These are phyloP conservation scores for Irena cyanogastra DNA, from an alignment of 2,113 vertebrate species.

Conservation along the genomic window DNA sequence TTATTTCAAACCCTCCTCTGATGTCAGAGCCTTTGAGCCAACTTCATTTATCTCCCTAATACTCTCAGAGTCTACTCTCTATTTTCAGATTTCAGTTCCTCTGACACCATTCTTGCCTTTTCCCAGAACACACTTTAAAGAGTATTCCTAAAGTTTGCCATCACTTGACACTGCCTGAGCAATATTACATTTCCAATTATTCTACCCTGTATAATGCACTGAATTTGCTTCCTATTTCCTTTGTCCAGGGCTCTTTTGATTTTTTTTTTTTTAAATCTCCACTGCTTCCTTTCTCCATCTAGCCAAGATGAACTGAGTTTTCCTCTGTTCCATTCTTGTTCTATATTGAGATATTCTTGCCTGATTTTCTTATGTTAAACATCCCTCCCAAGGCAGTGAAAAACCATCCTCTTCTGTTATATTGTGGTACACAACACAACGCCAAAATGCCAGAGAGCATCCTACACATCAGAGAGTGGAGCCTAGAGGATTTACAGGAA, in stretches of 20 bases:
- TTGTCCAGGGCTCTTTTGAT: neutral
- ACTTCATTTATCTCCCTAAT: neutral
- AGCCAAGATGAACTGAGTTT: neutral
- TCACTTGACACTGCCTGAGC: neutral
- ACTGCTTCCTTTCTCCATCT: neutral
- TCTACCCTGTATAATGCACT: neutral
- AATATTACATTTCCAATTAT: neutral
- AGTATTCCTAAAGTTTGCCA: neutral
- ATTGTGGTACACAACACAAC: neutral
- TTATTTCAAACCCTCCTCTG: neutral
- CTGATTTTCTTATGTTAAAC: neutral
- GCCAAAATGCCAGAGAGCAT: neutral
- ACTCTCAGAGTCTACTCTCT: neutral
- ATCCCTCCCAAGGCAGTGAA: neutral
- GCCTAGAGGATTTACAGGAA: neutral
- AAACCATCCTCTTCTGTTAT: neutral
- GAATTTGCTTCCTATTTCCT: neutral
- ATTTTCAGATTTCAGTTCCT: neutral
- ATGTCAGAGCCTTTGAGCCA: constrained; percentile 3
- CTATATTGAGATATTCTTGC: neutral
- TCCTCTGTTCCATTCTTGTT: neutral
- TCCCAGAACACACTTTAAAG: neutral
- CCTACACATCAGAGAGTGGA: neutral
- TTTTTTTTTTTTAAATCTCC: neutral
- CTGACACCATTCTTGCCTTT: neutral